Base-by-base conservation (phyloP, 2,797 vertebrate species). In the Gouania willdenowi region DNA sequence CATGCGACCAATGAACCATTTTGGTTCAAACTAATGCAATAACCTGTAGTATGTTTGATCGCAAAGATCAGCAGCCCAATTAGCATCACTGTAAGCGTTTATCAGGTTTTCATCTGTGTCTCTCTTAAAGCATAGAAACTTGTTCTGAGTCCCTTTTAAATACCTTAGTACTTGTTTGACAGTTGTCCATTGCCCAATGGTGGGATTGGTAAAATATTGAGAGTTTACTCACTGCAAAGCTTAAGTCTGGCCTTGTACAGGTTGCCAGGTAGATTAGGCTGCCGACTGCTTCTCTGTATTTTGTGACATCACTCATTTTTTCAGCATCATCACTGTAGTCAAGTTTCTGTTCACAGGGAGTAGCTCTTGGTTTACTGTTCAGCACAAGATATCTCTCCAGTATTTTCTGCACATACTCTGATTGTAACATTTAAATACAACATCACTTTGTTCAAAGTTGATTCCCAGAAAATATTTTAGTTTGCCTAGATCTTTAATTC, bases 141-240 rank as follows among this genome's bases (percentile, higher is more conserved):
- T 26, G 25, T 26, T 6, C 6, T n/a, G n/a, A n/a, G n/a, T n/a
- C n/a, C n/a, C 11, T 12, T 26, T 26, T 3, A 26, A 5, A 16
- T 47, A 50, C 6, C 40, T 39, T 5, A 55, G 12, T 3, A 38
- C 39, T 19, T 41, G 39, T 33, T 36, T 62, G 2, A 55, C 45
- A 6, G 37, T 39, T 3, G 4, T 10, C 32, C 37, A 51, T 0
- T 48, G 33, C 4, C 52, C 13, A 13, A 24, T 40, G 3, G 37
- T 44, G 16, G 45, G 41, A 8, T 64, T 24, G 39, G 31, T 8
- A 16, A 57, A 43, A n/a, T 53, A 24, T 6, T 53, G 46, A n/a
- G 31, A 47, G 15, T 35, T 42, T 48, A 11, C 50, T 48, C 1
- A 61, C 42, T 2, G 48, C 7, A 44, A 37, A 65, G 30, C 41